A percentile compares a stretch with the other conserved stretches of the same genome.
Evolutionary conservation across 2,113 vertebrate genomes (phyloP).

Genomic region (Pogonocichla stellata): DNA sequence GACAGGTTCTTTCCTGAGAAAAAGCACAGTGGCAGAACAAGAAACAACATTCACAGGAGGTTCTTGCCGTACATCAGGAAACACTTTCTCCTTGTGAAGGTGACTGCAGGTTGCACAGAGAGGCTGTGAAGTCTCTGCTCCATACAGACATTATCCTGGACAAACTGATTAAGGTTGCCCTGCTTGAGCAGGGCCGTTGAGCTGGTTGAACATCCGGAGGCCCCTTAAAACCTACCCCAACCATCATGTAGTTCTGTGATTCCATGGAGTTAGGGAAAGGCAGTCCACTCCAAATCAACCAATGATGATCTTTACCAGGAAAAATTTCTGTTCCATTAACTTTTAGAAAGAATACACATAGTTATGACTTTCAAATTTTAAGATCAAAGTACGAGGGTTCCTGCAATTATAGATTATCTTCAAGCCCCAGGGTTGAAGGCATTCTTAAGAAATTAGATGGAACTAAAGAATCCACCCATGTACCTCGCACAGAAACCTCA

Average conservation of each 20-base stretch:
- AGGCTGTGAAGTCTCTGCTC: not conserved
- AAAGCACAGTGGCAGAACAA: not conserved
- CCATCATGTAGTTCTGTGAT: not conserved
- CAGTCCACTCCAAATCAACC: not conserved
- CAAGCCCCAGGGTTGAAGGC: not conserved
- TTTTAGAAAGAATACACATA: not conserved
- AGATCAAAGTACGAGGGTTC: not conserved
- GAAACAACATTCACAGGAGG: not conserved
- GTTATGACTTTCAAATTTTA: not conserved
- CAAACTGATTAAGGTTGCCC: not conserved
- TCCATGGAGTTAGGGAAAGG: not conserved
- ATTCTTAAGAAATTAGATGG: not conserved
- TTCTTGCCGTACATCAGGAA: not conserved
- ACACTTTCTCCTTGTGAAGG: not conserved
- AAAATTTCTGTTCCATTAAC: not conserved
- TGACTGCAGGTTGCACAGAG: not conserved
- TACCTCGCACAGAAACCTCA: not conserved
- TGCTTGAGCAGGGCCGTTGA: not conserved
- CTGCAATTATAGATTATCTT: not conserved
- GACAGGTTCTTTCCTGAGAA: not conserved
- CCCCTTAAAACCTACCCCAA: not conserved
- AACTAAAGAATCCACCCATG: not conserved
- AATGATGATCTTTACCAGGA: not conserved
- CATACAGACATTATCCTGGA: fast-evolving
- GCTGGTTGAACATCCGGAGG: not conserved